These are phyloP conservation scores for Paramormyrops hopkinsi DNA, from an alignment of 2,797 vertebrate species.

Conservation along the genomic window DNA sequence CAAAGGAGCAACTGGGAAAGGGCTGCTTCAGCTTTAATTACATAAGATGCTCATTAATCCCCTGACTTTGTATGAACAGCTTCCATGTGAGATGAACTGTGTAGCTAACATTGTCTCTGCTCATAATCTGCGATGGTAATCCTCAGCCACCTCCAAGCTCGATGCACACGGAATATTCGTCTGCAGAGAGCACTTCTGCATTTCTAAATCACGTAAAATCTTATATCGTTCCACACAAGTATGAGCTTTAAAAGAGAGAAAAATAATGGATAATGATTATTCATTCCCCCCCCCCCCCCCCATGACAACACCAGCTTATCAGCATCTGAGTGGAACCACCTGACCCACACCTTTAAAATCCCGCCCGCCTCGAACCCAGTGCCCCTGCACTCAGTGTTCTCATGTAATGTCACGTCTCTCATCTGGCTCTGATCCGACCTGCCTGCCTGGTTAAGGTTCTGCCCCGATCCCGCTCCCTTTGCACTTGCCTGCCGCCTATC, in stretches of 20 bases:
- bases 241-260: neutral
- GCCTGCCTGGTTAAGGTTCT: neutral
- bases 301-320: neutral
- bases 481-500: neutral
- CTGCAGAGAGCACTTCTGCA: neutral
- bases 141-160: neutral
- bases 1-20: neutral
- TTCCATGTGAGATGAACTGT: neutral
- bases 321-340: neutral
- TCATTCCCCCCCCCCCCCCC: neutral
- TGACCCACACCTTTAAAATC: neutral
- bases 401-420: neutral
- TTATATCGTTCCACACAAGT: neutral
- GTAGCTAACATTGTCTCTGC: neutral
- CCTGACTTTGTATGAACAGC: neutral
- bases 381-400: neutral
- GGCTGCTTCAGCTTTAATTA: neutral
- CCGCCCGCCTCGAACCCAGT: neutral
- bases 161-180: neutral
- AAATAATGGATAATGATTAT: neutral
- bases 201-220: neutral
- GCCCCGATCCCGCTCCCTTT: neutral
- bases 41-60: conserved; percentile 3
- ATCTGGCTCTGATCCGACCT: neutral
- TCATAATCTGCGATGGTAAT: neutral